Percentiles rank a stretch among this genome's conserved stretches.
Evolutionary conservation across 2,113 vertebrate species (phyloP).

Genomic region (Gymnobelideus leadbeateri): DNA sequence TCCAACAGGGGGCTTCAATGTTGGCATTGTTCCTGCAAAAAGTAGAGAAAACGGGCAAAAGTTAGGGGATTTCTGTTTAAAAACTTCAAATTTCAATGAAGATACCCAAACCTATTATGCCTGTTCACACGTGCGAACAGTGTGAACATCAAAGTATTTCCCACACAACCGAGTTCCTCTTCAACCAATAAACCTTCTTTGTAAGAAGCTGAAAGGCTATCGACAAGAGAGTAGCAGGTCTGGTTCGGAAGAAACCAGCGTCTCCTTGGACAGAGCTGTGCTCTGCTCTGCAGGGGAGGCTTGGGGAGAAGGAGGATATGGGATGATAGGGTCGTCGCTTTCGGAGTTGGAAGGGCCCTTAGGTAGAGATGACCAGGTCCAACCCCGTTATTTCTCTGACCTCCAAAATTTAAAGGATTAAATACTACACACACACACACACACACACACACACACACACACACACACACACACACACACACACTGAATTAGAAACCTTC

Average conservation of each 20-base stretch:
- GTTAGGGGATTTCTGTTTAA: slow-evolving; percentile 95
- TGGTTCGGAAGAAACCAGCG: slow-evolving; percentile 48
- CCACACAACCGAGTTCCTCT: slow-evolving; percentile 87
- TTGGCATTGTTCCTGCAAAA: slow-evolving; percentile 97
- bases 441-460: background rate
- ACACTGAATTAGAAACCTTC: background rate
- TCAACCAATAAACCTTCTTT: slow-evolving; percentile 85
- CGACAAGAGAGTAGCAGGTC: slow-evolving; percentile 62
- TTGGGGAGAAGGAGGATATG: background rate
- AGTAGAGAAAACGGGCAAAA: slow-evolving; percentile 96
- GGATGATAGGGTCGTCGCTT: background rate
- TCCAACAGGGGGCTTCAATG: slow-evolving; percentile 98
- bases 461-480: background rate
- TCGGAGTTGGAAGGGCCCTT: background rate
- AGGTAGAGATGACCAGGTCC: background rate
- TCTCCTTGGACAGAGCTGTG: background rate
- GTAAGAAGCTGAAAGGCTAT: slow-evolving; percentile 84
- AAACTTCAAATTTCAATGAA: slow-evolving; percentile 90
- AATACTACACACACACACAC: background rate
- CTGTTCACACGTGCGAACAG: slow-evolving; percentile 90
- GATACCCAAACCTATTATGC: slow-evolving; percentile 90
- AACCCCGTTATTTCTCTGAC: background rate
- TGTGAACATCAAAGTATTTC: slow-evolving; percentile 95
- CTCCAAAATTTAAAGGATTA: background rate
- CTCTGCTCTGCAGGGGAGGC: background rate